phyloP scores from a whole-genome alignment of 2,113 vertebrate genomes.

The Sinocyclocheilus anshuiensis region DNA sequence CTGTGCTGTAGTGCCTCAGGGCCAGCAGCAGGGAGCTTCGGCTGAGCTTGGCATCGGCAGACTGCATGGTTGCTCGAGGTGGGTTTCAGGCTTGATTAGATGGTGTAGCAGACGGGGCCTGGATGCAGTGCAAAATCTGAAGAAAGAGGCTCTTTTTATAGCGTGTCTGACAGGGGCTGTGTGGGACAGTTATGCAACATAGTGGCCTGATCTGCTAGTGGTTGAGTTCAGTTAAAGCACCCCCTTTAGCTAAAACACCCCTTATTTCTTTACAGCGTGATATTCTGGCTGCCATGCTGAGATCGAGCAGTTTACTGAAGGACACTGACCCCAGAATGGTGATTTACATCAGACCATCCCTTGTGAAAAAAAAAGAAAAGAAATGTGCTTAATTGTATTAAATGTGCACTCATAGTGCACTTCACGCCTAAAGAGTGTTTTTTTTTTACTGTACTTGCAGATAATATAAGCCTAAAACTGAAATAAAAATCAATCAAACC shows the following conservation, averaged over 20 bases:
- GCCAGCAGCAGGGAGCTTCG: slow-evolving; percentile 65
- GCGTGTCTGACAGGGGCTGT: background rate
- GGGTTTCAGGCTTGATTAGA: slow-evolving; percentile 48
- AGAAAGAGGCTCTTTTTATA: slow-evolving; percentile 62
- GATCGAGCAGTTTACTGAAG: background rate
- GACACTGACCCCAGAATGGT: slow-evolving; percentile 44
- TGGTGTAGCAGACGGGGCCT: slow-evolving; percentile 41
- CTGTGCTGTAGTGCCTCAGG: slow-evolving; percentile 79
- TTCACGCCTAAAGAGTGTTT: background rate
- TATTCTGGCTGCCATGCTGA: slow-evolving; percentile 23
- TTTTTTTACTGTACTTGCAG: background rate
- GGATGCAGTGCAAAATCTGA: slow-evolving; percentile 56
- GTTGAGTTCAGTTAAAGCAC: slow-evolving; percentile 60
- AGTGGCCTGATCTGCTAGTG: slow-evolving; percentile 56
- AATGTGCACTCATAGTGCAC: background rate
- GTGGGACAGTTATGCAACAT: slow-evolving; percentile 36
- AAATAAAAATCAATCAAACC: no score
- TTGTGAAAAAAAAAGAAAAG: background rate
- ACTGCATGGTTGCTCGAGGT: slow-evolving; percentile 69
- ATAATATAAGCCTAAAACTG: background rate
- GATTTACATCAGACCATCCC: slow-evolving; percentile 41
- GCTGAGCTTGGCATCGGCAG: slow-evolving; percentile 53
- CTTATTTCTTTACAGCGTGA: slow-evolving; percentile 61
- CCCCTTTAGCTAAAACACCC: slow-evolving; percentile 63
- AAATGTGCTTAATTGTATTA: background rate